Evolutionary conservation across 2,888 invertebrate genomes (phyloP), one percentile per base, ranked within the genome.

Genomic region (Strigamia maritima): DNA sequence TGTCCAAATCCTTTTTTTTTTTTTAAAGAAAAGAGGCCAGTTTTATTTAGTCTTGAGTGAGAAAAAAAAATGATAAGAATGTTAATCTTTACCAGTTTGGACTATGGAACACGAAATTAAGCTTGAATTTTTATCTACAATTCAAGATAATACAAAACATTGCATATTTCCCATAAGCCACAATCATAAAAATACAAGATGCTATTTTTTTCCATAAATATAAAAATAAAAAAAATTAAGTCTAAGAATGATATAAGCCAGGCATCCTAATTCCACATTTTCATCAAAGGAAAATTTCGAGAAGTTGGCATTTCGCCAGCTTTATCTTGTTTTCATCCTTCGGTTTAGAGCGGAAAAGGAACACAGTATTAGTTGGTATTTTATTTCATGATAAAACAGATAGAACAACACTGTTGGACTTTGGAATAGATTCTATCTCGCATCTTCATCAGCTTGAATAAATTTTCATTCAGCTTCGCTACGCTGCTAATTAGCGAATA

Each of bases 401-500:
- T 26, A 70, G 70, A 70, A 26, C 70, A 70, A 70, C 70, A 70
- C 24, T 28, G 28, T 70, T 28, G 14, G 28, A 28, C 70, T 70
- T 70, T 70, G 28, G 4, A 70, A 10, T 70, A 70, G 70, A 70
- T 70, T 70, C 28, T 26, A 70, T 70, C 70, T 26, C 1, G n/a
- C 70, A 70, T 70, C 70, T 70, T 70, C 28, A 70, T 70, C 70
- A 70, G 28, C 70, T 12, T 28, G 70, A 70, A 28, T 70, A 28
- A 28, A 70, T 70, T 70, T 70, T 28, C 28, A 70, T 70, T 70
- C 70, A 70, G 70, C 70, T 70, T 16, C 70, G 70, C 70, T 70
- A 28, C 70, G 14, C 14, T 70, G 70, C 70, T 70, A 70, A 70
- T 70, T 70, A 70, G 35, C 16, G 49, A 19, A 49, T 49, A 70